Evolutionary conservation across 2,888 invertebrate genomes (phyloP).

Genomic region (Branchinecta sandiegonensis): DNA sequence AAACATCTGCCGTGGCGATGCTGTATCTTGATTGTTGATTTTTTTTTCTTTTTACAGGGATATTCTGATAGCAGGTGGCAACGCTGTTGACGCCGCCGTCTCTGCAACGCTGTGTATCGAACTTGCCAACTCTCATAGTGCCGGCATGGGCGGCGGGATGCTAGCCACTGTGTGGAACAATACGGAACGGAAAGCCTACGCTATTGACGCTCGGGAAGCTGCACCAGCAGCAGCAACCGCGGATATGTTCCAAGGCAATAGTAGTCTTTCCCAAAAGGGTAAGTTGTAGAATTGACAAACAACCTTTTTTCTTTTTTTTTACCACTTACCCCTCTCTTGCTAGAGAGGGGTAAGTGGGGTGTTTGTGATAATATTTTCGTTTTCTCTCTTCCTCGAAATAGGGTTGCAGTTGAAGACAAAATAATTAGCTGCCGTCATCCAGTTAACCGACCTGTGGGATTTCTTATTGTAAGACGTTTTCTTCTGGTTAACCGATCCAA

Average conservation of each 20-base stretch:
- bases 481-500: too few relatives aligned
- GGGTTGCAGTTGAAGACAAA: too few relatives aligned
- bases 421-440: too few relatives aligned
- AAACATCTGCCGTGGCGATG: too few relatives aligned
- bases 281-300: constrained; percentile 21
- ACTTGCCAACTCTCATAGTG: constrained; percentile 63
- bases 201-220: constrained; percentile 59
- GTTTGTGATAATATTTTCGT: too few relatives aligned
- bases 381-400: too few relatives aligned
- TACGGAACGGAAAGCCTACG: constrained; percentile 39
- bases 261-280: constrained; percentile 40
- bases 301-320: too few relatives aligned
- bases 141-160: constrained; percentile 82
- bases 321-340: too few relatives aligned
- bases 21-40: too few relatives aligned
- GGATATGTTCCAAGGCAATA: constrained; percentile 50
- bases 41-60: constrained; percentile 36
- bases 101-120: constrained; percentile 75
- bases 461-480: too few relatives aligned
- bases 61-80: constrained; percentile 54
- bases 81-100: constrained; percentile 70
- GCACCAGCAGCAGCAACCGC: constrained; percentile 52
- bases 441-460: too few relatives aligned
- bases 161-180: constrained; percentile 61
- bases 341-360: too few relatives aligned